Base-by-base conservation (phyloP, 1,140 invertebrate genomes). In the Meloidogyne floridensis region DNA sequence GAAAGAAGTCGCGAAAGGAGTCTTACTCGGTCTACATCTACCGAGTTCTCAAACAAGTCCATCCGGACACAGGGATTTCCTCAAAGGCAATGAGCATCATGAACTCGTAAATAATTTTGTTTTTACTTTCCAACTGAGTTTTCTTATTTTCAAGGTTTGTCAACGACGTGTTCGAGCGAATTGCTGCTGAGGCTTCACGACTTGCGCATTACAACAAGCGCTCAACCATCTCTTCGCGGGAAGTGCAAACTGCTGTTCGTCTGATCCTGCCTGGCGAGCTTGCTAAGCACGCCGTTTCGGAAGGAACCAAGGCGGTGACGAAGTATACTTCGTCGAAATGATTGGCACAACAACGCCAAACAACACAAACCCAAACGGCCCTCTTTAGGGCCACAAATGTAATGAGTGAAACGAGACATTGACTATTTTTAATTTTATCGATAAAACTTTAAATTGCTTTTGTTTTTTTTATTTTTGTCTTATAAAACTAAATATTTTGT, bases 1-100 rank as follows among this genome's bases (percentile, higher is more conserved):
- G 74, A 10, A 51, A 32, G 76, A 54, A 65, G 76, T 5, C 51
- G 13, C 76, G 76, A 47, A 78, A 78, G 32, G 51, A 65, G 18
- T 65, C 51, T 11, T 78, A 54, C n/a, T 65, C 76, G 43, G 76
- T 59, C 7, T 88, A 89, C 85, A 89, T 89, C 83, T 84, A 84
- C 81, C 83, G 83, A 69, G 83, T 84, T 9, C 47, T 84, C 3
- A 84, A 84, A 81, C 83, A 86, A 59, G 85, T 86, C 47, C 85
- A 86, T 53, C 85, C 86, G 11, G 85, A 86, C 84, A 91, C 91
- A 75, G 91, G 91, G 18, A 90, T 92, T 80, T 92, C 92, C 43
- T 89, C 88, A 65, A 93, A 92, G 83, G 92, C 92, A 6, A 93
- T 93, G 92, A 87, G 91, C 73, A 93, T 93, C 71, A 93, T 93